Conservation (phyloP, 2,888 invertebrate species). For the Alloscopus bannaensis region DNA sequence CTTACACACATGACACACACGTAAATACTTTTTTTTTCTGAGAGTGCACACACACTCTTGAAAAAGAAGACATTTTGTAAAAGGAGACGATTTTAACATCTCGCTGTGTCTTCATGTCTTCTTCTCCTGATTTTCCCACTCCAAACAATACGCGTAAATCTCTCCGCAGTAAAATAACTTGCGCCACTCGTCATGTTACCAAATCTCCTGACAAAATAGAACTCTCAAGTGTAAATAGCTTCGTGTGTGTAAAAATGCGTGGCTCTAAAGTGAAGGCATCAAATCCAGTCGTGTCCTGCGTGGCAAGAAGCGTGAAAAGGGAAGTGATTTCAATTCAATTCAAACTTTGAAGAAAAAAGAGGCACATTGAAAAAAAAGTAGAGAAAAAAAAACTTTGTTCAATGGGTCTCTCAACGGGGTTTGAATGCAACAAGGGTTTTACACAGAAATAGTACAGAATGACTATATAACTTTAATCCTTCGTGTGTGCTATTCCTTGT, state of each 20-base stretch:
- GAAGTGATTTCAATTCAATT: conserved; percentile 54
- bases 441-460: no score
- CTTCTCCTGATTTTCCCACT: conserved; percentile 4
- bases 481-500: no score
- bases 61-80: not conserved
- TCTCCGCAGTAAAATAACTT: conserved; percentile 44
- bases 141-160: conserved; percentile 54
- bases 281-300: conserved; percentile 22
- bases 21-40: not conserved
- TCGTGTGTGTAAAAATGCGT: no score
- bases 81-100: not conserved
- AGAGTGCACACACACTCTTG: not conserved
- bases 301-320: conserved; percentile 54
- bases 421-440: conserved; percentile 24
- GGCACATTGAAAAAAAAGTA: no score
- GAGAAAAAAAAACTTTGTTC: conserved; percentile 19
- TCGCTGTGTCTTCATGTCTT: not conserved
- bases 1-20: conserved; percentile 9
- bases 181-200: conserved; percentile 23
- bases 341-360: conserved; percentile 25
- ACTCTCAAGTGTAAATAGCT: no score
- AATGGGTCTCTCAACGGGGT: conserved; percentile 42
- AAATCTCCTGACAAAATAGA: no score
- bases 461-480: not conserved
- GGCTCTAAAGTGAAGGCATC: not conserved